Percentiles rank a stretch among this genome's conserved stretches.
phyloP scores from a whole-genome alignment of 1,140 invertebrate genomes.

The Phthorimaea operculella region DNA sequence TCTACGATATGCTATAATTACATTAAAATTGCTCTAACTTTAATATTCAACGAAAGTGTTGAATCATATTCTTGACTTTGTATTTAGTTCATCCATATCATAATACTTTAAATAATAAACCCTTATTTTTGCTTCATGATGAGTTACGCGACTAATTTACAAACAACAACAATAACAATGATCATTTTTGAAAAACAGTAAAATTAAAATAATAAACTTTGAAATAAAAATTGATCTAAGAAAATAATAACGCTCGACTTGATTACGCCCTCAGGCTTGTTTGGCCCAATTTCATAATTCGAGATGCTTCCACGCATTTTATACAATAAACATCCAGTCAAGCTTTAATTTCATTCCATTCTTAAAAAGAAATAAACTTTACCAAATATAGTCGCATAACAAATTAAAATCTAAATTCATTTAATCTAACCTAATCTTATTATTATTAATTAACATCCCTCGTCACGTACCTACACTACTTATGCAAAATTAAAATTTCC shows the following conservation, averaged over 20 bases:
- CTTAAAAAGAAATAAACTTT: background rate
- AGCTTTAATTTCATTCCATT: too few relatives aligned
- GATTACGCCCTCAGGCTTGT: too few relatives aligned
- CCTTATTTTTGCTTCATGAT: background rate
- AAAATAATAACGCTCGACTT: too few relatives aligned
- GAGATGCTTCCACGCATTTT: too few relatives aligned
- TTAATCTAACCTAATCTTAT: background rate
- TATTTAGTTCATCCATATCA: background rate
- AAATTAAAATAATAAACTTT: too few relatives aligned
- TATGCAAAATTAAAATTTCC: slow-evolving; percentile 13
- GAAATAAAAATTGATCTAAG: too few relatives aligned
- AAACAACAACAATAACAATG: too few relatives aligned
- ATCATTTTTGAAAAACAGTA: too few relatives aligned
- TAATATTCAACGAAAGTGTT: background rate
- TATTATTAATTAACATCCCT: background rate
- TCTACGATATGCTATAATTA: slow-evolving; percentile 5
- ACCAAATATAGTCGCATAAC: background rate
- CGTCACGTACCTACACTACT: background rate
- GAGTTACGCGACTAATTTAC: background rate
- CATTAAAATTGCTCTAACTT: background rate
- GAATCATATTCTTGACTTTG: background rate
- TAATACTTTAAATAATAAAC: background rate
- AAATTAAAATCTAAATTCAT: background rate
- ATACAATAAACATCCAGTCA: too few relatives aligned
- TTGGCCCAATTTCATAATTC: too few relatives aligned